phyloP scores from a whole-genome alignment of 2,113 vertebrate species.

The Leucoraja erinaceus region DNA sequence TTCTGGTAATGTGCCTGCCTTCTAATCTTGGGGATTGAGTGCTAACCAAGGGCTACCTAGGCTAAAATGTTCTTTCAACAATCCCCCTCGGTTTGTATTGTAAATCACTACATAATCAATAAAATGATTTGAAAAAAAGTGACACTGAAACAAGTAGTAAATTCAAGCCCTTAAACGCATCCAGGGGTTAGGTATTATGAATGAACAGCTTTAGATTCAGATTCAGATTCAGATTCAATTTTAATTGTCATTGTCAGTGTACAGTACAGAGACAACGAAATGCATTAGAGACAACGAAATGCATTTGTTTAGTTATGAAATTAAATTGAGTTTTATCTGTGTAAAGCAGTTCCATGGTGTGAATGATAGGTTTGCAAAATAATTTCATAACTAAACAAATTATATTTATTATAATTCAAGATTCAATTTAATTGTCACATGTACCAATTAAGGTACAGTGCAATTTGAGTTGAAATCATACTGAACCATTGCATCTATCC shows the following conservation, averaged over 20 bases:
- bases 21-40: neutral
- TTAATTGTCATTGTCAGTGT: too few species aligned
- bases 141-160: neutral
- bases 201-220: neutral
- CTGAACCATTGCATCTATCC: neutral
- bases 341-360: neutral
- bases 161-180: neutral
- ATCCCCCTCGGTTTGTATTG: neutral
- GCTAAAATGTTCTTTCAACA: neutral
- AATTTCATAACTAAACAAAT: slow-evolving; percentile 31
- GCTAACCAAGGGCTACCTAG: neutral
- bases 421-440: too few species aligned
- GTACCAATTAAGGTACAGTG: too few species aligned
- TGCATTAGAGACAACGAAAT: too few species aligned
- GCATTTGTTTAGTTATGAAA: too few species aligned
- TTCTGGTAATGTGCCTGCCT: slow-evolving; percentile 12
- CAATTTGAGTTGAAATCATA: neutral
- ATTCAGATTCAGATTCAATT: too few species aligned
- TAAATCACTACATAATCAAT: neutral
- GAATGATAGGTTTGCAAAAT: neutral
- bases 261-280: too few species aligned
- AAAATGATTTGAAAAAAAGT: neutral
- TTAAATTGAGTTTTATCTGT: neutral
- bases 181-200: neutral
- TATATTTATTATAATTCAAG: neutral